Conservation (phyloP, 2,888 invertebrate species). For the Philereme transversata region DNA sequence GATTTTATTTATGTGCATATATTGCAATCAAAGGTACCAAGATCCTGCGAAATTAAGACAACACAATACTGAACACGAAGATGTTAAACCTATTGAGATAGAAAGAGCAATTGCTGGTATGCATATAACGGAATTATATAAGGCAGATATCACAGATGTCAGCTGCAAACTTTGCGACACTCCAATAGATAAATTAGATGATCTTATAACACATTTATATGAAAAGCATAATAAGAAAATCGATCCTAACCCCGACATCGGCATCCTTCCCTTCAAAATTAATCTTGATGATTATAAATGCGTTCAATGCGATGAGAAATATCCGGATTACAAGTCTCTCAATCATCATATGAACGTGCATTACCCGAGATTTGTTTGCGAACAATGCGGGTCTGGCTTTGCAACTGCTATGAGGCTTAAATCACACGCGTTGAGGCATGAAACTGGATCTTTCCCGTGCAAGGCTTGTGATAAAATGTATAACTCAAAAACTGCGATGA, state of each 20-base stretch:
- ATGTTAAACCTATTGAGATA: constrained; percentile 10
- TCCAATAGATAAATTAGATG: constrained; percentile 8
- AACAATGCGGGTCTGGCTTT: constrained; percentile 43
- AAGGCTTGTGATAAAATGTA: constrained; percentile 79
- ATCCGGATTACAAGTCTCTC: constrained; percentile 26
- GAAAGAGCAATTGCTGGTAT: constrained; percentile 5
- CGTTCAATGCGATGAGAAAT: constrained; percentile 18
- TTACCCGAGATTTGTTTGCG: constrained; percentile 57
- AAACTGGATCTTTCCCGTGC: constrained; percentile 63
- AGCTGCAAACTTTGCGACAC: constrained; percentile 27
- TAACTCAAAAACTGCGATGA: constrained; percentile 69
- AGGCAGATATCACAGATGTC: constrained; percentile 28
- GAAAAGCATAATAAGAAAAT: constrained; percentile 25
- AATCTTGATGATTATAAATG: constrained; percentile 19
- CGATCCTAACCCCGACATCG: constrained; percentile 5
- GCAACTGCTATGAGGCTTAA: constrained; percentile 30
- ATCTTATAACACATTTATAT: constrained; percentile 24
- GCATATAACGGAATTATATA: constrained; percentile 7
- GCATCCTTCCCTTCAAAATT: constrained; percentile 29
- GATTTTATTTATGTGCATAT: constrained; percentile 43
- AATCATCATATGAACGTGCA: constrained; percentile 60
- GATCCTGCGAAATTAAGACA: constrained; percentile 26
- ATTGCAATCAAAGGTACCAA: constrained; percentile 48
- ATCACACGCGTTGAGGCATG: constrained; percentile 19
- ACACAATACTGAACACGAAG: constrained; percentile 13